Base-by-base conservation (phyloP, 2,797 vertebrate genomes). In the Sciurus vulgaris region DNA sequence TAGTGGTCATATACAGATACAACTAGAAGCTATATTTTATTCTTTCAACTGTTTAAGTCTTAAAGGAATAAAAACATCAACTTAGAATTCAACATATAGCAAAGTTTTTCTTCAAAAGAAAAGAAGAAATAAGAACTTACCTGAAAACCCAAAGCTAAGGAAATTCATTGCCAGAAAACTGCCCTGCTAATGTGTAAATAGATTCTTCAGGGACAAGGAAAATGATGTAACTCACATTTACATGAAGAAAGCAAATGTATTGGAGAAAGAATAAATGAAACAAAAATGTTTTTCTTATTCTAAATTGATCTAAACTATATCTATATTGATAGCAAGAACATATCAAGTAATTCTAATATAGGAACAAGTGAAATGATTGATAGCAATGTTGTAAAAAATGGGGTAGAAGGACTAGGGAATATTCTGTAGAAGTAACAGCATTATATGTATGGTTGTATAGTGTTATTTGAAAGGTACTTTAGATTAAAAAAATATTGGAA, bases 41-140 rank as follows among this genome's bases (percentile, higher is more conserved):
- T 78, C 20, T 56, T 78, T 56, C 33, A 56, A 26, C 17, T 18
- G 30, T 33, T 51, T 11, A 82, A 92, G 38, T 41, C 13, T 35
- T 90, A 35, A 59, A 89, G 61, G 17, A 93, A 89, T 63, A 56
- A 95, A 89, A 47, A 3, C 14, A 56, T 84, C 47, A 56, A 63
- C 13, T 33, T 89, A 78, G 78, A 61, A 86, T 74, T 93, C 22
- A 67, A 4, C 10, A 76, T 41, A 22, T 49, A 72, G 44, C 5
- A 88, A 83, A 96, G 28, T 22, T 87, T 78, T 78, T 20, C 30
- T 63, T 83, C 30, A 63, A 28, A 76, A 93, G 3, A 61, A 56
- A 91, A 91, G 5, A 10, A 38, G 35, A 87, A 63, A 61, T 70
- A 63, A 91, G 59, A 24, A 59, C 59, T 26, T 59, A 54, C 51